Evolutionary conservation across 2,113 vertebrate species (phyloP).

Genomic region (Hemichromis elongatus): DNA sequence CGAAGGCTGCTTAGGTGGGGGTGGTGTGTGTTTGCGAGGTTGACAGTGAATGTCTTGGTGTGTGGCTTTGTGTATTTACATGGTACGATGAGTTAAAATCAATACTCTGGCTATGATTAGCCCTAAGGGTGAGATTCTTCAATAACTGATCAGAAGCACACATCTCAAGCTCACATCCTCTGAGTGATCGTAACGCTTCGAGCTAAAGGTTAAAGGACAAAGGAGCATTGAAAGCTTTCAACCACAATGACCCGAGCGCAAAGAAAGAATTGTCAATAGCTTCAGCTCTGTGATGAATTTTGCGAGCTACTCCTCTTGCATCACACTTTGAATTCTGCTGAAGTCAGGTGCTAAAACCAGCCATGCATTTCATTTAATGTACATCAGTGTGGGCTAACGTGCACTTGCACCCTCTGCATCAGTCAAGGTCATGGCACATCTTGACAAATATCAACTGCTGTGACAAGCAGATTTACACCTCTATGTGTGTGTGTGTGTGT

Average conservation of each 20-base stretch:
- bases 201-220: not conserved
- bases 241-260: not conserved
- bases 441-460: conserved; percentile 50
- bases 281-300: conserved; percentile 13
- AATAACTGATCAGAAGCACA: conserved; percentile 21
- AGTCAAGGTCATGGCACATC: conserved; percentile 48
- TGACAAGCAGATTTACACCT: conserved; percentile 49
- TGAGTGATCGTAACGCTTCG: not conserved
- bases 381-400: not conserved
- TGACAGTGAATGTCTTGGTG: not conserved
- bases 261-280: not conserved
- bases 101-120: conserved; percentile 45
- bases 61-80: conserved; percentile 42
- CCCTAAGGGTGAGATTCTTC: conserved; percentile 10
- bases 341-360: conserved; percentile 47
- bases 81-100: conserved; percentile 40
- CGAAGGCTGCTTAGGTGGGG: conserved; percentile 9
- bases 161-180: not conserved
- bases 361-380: conserved; percentile 47
- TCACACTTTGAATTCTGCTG: conserved; percentile 36
- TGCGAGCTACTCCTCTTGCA: not conserved
- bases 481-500: not conserved
- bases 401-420: conserved; percentile 16
- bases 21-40: not conserved
- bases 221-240: conserved; percentile 4